A percentile compares a stretch with the other conserved stretches of the same genome.
Evolutionary conservation across 2,113 vertebrate species (phyloP).

Genomic region (Corvus moneduloides): DNA sequence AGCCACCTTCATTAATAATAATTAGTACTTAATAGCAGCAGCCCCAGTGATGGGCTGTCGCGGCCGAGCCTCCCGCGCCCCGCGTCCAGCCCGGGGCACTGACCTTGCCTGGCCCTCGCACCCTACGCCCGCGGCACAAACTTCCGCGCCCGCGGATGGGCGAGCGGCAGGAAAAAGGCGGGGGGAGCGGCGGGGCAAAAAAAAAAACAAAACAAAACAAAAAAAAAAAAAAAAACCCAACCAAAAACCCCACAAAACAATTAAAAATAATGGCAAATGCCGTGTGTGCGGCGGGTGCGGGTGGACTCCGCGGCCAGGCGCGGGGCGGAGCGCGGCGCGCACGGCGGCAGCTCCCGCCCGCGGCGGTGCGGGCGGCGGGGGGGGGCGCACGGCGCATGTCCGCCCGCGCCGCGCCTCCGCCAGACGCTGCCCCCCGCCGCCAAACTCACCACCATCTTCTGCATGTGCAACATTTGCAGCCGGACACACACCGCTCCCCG

Average conservation of each 20-base stretch:
- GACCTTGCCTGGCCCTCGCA: not conserved
- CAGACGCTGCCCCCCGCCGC: slow-evolving; percentile 77
- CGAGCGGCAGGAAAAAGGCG: not conserved
- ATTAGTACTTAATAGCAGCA: not conserved
- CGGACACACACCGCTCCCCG: slow-evolving; percentile 82
- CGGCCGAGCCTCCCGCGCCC: not conserved
- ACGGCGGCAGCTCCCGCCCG: no score
- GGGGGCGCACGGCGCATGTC: slow-evolving; percentile 76
- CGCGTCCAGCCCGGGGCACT: not conserved
- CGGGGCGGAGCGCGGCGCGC: no score
- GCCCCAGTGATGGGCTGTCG: not conserved
- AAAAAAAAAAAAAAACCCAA: no score
- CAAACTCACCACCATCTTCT: slow-evolving; percentile 80
- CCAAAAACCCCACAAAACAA: no score
- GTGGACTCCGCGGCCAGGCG: no score
- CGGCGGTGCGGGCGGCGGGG: not conserved
- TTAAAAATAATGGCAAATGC: not conserved
- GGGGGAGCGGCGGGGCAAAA: rapidly evolving
- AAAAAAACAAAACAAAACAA: no score
- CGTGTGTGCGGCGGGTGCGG: no score
- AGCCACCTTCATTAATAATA: not conserved
- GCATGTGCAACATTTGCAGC: slow-evolving; percentile 83
- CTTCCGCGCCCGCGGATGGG: not conserved
- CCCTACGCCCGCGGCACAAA: not conserved
- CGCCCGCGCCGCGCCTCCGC: slow-evolving; percentile 72